Conservation (phyloP, 2,888 invertebrate genomes). For the Drosophila setosimentum region DNA sequence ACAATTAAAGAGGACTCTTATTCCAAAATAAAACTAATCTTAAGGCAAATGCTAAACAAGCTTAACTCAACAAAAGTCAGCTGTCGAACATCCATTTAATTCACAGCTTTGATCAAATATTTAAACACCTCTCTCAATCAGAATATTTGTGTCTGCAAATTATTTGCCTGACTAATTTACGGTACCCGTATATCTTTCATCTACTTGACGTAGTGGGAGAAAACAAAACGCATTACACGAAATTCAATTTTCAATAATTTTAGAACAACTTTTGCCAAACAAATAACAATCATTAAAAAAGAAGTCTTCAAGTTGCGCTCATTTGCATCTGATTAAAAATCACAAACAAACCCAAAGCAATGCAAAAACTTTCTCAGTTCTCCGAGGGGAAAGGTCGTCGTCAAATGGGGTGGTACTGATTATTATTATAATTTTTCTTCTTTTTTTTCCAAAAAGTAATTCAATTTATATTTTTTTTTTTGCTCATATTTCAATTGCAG, state of each 20-base stretch:
- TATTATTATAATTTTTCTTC: conserved; percentile 49
- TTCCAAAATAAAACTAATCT: background rate
- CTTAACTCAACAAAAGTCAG: background rate
- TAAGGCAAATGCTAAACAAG: background rate
- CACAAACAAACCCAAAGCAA: conserved; percentile 40
- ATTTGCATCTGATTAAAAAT: conserved; percentile 77
- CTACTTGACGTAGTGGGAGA: conserved; percentile 19
- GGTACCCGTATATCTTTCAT: conserved; percentile 27
- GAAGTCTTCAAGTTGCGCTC: conserved; percentile 47
- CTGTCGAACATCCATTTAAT: background rate
- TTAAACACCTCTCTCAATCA: conserved; percentile 5
- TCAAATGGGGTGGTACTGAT: conserved; percentile 40
- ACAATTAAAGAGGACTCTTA: background rate
- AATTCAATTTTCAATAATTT: conserved; percentile 66
- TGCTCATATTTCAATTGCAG: conserved; percentile 68
- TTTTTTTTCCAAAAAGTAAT: conserved; percentile 45
- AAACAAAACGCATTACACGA: conserved; percentile 49
- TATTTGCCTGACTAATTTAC: conserved; percentile 5
- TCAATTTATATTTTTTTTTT: conserved; percentile 64
- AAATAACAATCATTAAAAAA: conserved; percentile 62
- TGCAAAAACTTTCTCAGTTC: conserved; percentile 32
- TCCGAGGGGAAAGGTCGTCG: background rate
- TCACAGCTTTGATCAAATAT: conserved; percentile 37
- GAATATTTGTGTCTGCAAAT: background rate
- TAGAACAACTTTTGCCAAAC: conserved; percentile 48